Base-by-base conservation (phyloP, 2,113 vertebrate genomes). In the Nicator chloris region DNA sequence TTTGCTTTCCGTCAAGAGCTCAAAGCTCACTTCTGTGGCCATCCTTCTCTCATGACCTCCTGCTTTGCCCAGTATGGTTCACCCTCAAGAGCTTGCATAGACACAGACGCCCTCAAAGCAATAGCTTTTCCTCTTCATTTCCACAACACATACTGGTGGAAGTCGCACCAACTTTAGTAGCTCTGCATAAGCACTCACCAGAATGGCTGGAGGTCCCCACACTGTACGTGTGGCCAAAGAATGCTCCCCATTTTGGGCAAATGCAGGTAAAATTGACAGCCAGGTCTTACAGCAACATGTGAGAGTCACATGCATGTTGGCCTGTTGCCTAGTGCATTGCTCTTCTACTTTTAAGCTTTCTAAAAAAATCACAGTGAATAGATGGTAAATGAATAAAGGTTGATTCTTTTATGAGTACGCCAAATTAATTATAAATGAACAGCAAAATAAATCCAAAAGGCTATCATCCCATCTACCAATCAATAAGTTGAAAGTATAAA, bases 381-480 rank as follows among this genome's bases (percentile, higher is more conserved):
- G 82, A 88, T 13, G 2, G 54, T 61, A 88, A 88, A 80, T 68
- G 82, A 96, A 93, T 90, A 92, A 96, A 92, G 18, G 71, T 30
- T 96, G 82, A 76, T 87, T 95, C 86, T 64, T 86, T 95, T 66
- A 88, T n/a, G 44, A 1, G 11, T 40, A 14, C 4, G n/a, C 76
- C 93, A 95, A 94, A 95, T 96, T 88, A 91, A 94, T 94, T 94
- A 93, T 70, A 95, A 96, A 96, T 93, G 56, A 93, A 71, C 44
- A 75, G 56, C 22, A 88, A 90, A 93, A 92, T 78, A 90, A 93
- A 88, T 92, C 82, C 85, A 81, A 83, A 93, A 76, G 82, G 45
- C 85, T 94, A 88, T 86, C 78, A 93, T 83, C 40, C 22, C 68
- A 81, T 90, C 82, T 81, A 86, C 78, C 72, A 90, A 86, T 96